These are phyloP conservation scores for Phenacoccus solenopsis DNA, from an alignment of 1,140 invertebrate species.

Conservation along the genomic window DNA sequence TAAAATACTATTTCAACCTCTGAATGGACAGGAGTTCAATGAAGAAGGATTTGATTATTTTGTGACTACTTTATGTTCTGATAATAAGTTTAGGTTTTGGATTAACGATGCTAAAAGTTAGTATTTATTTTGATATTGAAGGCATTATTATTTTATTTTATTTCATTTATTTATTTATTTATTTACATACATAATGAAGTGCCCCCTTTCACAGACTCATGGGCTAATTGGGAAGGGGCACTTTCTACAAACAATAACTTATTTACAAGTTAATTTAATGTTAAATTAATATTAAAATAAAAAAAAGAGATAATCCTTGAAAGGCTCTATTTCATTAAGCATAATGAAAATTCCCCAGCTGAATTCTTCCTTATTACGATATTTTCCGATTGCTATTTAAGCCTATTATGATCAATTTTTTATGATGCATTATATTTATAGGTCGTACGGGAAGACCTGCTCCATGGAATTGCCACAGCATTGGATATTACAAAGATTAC, in stretches of 20 bases:
- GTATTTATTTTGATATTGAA: no score
- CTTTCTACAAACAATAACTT: no score
- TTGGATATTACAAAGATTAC: slow-evolving; percentile 48
- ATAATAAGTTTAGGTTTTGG: slow-evolving; percentile 17
- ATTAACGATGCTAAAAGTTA: not conserved
- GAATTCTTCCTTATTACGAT: not conserved
- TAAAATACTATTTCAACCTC: slow-evolving; percentile 19
- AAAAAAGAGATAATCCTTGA: no score
- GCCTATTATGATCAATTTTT: slow-evolving; percentile 19
- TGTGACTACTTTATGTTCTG: slow-evolving; percentile 9
- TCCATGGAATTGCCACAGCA: slow-evolving; percentile 51
- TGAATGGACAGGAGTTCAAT: not conserved
- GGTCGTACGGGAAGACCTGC: slow-evolving; percentile 35
- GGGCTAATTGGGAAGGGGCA: no score
- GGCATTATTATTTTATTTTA: no score
- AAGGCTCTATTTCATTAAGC: no score
- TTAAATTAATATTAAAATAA: no score
- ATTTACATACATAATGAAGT: no score
- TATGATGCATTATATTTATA: slow-evolving; percentile 25
- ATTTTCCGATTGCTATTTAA: not conserved
- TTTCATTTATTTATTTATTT: no score
- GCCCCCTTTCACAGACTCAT: no score
- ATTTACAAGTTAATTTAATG: no score
- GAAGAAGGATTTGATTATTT: slow-evolving; percentile 11
- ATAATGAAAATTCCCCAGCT: not conserved